These are phyloP conservation scores for Alcis repandata DNA, from an alignment of 2,888 invertebrate species.

Conservation along the genomic window DNA sequence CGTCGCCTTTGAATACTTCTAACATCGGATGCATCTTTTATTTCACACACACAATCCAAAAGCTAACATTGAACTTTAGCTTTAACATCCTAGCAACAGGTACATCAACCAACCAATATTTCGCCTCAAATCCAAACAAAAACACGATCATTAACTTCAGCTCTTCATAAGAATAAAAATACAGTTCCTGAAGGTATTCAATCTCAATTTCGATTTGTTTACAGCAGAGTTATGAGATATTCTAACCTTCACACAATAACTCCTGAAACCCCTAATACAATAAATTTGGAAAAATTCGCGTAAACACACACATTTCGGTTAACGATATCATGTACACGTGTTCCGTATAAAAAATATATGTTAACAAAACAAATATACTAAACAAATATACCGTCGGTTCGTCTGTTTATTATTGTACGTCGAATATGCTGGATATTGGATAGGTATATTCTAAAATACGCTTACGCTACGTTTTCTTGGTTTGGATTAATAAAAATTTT, in stretches of 20 bases:
- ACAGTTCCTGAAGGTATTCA: constrained; percentile 25
- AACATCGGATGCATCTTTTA: no score
- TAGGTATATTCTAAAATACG: constrained; percentile 31
- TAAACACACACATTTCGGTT: constrained; percentile 41
- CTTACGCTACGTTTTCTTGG: constrained; percentile 29
- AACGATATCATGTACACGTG: constrained; percentile 41
- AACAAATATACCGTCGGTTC: constrained; percentile 30
- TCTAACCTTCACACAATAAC: constrained; percentile 35
- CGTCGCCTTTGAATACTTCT: no score
- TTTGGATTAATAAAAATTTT: constrained; percentile 35
- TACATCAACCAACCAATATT: constrained; percentile 7
- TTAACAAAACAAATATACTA: constrained; percentile 47
- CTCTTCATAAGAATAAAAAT: constrained; percentile 22
- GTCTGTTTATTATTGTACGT: constrained; percentile 47
- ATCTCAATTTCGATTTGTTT: constrained; percentile 29
- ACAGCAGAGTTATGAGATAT: constrained; percentile 19
- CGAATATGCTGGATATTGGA: constrained; percentile 43
- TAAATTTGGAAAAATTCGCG: constrained; percentile 42
- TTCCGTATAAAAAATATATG: constrained; percentile 48
- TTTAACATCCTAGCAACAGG: constrained; percentile 7
- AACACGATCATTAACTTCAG: constrained; percentile 13
- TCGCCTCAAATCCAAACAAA: constrained; percentile 8
- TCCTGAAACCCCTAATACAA: constrained; percentile 35
- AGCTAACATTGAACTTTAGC: neutral
- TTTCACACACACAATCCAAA: no score